Evolutionary conservation across 2,888 invertebrate species (phyloP).

Genomic region (Listrodromus nycthemerus): DNA sequence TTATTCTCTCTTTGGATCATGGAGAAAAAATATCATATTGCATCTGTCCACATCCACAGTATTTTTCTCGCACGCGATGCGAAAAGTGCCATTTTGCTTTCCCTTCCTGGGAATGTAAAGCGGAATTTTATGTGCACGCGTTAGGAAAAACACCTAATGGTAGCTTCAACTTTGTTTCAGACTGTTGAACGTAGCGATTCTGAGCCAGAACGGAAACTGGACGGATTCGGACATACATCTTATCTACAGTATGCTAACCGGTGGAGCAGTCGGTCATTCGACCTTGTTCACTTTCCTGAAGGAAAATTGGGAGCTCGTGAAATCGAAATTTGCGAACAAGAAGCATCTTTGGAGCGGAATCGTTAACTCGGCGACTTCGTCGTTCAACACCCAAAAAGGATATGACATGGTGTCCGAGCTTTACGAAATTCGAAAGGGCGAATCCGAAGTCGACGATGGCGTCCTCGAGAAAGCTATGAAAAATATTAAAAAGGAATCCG

Average conservation of each 20-base stretch:
- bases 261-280: conserved; percentile 90
- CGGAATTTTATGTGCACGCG: too few species aligned
- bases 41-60: too few species aligned
- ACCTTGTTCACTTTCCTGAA: conserved; percentile 90
- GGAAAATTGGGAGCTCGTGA: conserved; percentile 90
- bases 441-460: conserved; percentile 90
- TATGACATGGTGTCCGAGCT: conserved; percentile 89
- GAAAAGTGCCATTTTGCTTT: too few species aligned
- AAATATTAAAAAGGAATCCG: conserved; percentile 90
- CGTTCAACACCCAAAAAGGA: conserved; percentile 91
- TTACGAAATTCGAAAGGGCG: conserved; percentile 87
- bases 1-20: neutral
- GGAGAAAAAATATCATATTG: too few species aligned
- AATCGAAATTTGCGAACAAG: conserved; percentile 88
- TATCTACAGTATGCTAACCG: conserved; percentile 91
- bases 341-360: conserved; percentile 92
- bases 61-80: too few species aligned
- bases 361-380: conserved; percentile 90
- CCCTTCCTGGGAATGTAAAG: too few species aligned
- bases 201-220: conserved; percentile 90
- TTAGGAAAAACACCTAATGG: neutral
- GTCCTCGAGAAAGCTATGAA: conserved; percentile 90
- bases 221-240: conserved; percentile 91
- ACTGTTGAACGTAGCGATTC: conserved; percentile 89
- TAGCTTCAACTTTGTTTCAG: conserved; percentile 72